Conservation (phyloP, 1,140 invertebrate species). For the Bombus polaris region DNA sequence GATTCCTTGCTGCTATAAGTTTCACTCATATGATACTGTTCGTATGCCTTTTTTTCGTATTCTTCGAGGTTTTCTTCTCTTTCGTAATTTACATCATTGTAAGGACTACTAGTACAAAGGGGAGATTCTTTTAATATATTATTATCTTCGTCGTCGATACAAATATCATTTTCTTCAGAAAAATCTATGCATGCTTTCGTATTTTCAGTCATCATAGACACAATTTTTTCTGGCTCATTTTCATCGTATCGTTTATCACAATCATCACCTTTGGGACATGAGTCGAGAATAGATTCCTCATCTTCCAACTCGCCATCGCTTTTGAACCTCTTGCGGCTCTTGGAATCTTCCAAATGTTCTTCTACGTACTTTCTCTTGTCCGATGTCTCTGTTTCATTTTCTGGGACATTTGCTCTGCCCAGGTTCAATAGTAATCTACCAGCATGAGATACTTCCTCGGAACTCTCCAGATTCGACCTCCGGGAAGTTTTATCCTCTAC, state of each 20-base stretch:
- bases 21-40: not conserved
- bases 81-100: not conserved
- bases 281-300: not conserved
- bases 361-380: constrained; percentile 72
- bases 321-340: constrained; percentile 64
- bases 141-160: not conserved
- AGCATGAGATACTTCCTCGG: constrained; percentile 69
- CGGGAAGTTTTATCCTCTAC: constrained; percentile 79
- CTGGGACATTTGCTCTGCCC: constrained; percentile 51
- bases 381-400: constrained; percentile 60
- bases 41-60: not conserved
- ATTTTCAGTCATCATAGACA: constrained; percentile 52
- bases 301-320: constrained; percentile 25
- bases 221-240: not conserved
- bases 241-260: not conserved
- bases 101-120: not conserved
- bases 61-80: not conserved
- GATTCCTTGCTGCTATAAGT: not conserved
- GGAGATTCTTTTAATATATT: not conserved
- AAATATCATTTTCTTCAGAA: not conserved
- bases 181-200: constrained; percentile 66
- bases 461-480: constrained; percentile 63
- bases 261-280: constrained; percentile 20
- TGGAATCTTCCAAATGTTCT: constrained; percentile 75
- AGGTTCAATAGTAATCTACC: constrained; percentile 68